phyloP scores from a whole-genome alignment of 2,113 vertebrate species.

The Brachypodius melanocephalos region DNA sequence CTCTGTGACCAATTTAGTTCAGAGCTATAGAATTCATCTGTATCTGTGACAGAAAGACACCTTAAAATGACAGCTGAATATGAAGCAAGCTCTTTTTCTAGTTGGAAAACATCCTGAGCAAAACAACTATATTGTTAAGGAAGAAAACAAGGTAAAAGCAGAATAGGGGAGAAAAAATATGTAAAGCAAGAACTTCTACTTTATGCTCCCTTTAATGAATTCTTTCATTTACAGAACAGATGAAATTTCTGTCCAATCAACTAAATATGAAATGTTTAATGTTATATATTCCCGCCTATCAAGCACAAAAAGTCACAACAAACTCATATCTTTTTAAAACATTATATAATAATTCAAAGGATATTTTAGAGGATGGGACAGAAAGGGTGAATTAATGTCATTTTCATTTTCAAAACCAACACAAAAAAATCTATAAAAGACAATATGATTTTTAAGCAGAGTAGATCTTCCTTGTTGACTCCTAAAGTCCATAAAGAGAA shows the following conservation, averaged over 20 bases:
- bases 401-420: not conserved
- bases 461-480: not conserved
- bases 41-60: not conserved
- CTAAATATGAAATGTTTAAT: not conserved
- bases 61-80: not conserved
- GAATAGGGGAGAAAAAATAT: not conserved
- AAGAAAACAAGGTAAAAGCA: not conserved
- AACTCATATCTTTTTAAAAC: not conserved
- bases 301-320: not conserved
- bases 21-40: not conserved
- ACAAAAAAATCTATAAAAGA: not conserved
- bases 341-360: not conserved
- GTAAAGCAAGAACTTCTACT: not conserved
- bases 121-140: not conserved
- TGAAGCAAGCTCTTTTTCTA: not conserved
- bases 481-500: not conserved
- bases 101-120: not conserved
- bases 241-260: not conserved
- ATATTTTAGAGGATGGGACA: not conserved
- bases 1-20: not conserved
- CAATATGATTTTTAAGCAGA: not conserved
- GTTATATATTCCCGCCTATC: not conserved
- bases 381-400: not conserved
- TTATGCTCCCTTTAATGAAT: not conserved
- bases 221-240: not conserved